Evolutionary conservation across 1,140 invertebrate species (phyloP).

Genomic region (Drosophila sechellia): DNA sequence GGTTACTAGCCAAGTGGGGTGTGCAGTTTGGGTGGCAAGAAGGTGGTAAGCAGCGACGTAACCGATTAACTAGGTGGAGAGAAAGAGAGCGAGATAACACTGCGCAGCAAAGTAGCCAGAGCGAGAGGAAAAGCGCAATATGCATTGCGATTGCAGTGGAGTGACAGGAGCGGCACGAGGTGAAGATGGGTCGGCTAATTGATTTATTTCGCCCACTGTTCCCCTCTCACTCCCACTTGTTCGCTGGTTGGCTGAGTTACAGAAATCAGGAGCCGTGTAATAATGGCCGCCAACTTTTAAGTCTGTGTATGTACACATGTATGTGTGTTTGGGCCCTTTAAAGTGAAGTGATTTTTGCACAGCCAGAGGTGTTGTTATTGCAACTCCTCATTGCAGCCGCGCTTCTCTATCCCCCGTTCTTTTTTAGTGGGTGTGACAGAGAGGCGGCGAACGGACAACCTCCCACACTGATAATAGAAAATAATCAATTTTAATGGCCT

Average conservation of each 20-base stretch:
- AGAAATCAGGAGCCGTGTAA: slow-evolving; percentile 48
- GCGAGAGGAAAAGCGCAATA: background rate
- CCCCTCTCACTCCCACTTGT: slow-evolving; percentile 8
- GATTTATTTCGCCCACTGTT: slow-evolving; percentile 56
- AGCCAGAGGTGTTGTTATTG: slow-evolving; percentile 17
- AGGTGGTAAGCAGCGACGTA: slow-evolving; percentile 21
- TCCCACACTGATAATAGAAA: slow-evolving; percentile 59
- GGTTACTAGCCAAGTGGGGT: background rate
- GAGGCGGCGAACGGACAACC: slow-evolving; percentile 8
- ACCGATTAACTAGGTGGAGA: slow-evolving; percentile 27
- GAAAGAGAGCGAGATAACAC: slow-evolving; percentile 4
- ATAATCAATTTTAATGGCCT: slow-evolving; percentile 78
- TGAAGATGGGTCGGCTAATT: slow-evolving; percentile 61
- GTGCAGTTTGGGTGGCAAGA: background rate
- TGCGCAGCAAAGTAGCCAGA: slow-evolving; percentile 17
- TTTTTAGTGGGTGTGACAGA: slow-evolving; percentile 8
- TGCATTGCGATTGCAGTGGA: slow-evolving; percentile 36
- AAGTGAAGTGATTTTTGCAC: slow-evolving; percentile 6
- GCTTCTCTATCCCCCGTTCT: background rate
- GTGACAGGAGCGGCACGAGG: slow-evolving; percentile 28
- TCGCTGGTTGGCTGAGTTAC: slow-evolving; percentile 51
- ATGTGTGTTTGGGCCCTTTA: slow-evolving; percentile 1
- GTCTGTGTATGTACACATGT: no score
- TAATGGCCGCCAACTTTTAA: slow-evolving; percentile 51
- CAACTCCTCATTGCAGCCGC: slow-evolving; percentile 3